phyloP scores from a whole-genome alignment of 2,797 vertebrate genomes.

The Lacerta agilis region DNA sequence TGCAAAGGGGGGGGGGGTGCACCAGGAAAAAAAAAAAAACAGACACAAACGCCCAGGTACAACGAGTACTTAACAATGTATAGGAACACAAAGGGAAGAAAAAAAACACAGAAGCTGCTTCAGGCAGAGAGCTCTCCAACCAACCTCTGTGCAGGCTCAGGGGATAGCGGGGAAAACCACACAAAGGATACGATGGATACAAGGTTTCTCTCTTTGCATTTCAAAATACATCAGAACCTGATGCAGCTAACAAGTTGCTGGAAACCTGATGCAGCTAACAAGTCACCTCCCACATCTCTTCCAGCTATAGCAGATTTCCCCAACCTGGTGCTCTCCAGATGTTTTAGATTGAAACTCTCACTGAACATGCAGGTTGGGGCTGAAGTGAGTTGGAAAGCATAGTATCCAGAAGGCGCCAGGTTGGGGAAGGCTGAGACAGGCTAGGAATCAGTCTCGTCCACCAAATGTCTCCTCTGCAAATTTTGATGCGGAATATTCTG shows the following conservation, averaged over 20 bases:
- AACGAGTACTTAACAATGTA: background rate
- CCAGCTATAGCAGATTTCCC: background rate
- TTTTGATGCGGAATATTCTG: background rate
- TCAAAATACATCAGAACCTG: slow-evolving; percentile 13
- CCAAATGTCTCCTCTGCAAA: background rate
- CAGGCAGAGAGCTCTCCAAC: background rate
- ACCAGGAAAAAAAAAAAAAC: too few relatives aligned
- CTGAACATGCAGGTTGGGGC: too few relatives aligned
- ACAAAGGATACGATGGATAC: background rate
- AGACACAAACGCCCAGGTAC: background rate
- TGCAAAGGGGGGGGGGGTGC: background rate
- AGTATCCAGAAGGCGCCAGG: too few relatives aligned
- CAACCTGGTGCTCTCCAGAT: too few relatives aligned
- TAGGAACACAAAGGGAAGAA: background rate
- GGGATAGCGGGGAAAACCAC: background rate
- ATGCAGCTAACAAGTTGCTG: background rate
- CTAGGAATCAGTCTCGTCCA: background rate
- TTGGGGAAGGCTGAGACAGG: too few relatives aligned
- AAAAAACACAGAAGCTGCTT: background rate
- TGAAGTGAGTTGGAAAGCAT: too few relatives aligned
- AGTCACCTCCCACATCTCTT: slow-evolving; percentile 16
- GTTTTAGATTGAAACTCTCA: too few relatives aligned
- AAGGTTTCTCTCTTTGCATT: slow-evolving; percentile 18
- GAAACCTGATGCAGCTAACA: slow-evolving; percentile 30
- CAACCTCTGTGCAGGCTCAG: rapidly evolving